Percentiles rank a stretch among this genome's conserved stretches.
phyloP scores from a whole-genome alignment of 1,140 invertebrate genomes.

The Hormaphis cornu region DNA sequence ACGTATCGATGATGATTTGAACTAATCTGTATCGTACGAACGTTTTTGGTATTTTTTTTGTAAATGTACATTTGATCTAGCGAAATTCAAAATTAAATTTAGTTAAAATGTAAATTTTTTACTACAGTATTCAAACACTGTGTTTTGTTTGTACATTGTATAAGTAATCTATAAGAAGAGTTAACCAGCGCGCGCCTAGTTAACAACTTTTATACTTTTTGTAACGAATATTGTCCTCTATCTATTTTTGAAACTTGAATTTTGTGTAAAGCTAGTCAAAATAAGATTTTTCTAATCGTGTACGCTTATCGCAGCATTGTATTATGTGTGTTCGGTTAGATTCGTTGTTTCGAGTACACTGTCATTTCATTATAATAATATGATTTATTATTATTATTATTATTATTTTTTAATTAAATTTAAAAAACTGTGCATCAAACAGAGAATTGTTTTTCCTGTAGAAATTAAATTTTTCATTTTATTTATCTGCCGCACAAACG shows the following conservation, averaged over 20 bases:
- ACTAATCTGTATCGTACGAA: not conserved
- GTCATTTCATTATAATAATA: slow-evolving; percentile 5
- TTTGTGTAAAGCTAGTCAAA: slow-evolving; percentile 29
- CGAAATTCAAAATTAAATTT: slow-evolving; percentile 22
- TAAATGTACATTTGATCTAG: slow-evolving; percentile 9
- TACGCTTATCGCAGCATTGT: not conserved
- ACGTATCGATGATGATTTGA: not conserved
- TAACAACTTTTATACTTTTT: slow-evolving; percentile 25
- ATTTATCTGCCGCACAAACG: too few relatives aligned
- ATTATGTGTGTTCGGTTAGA: not conserved
- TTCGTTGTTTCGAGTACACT: slow-evolving; percentile 13
- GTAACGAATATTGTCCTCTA: not conserved
- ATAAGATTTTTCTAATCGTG: slow-evolving; percentile 9
- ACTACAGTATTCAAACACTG: not conserved
- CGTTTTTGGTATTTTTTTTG: slow-evolving; percentile 13
- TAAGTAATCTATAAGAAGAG: not conserved
- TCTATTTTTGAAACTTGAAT: not conserved
- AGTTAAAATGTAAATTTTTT: not conserved
- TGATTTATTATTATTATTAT: slow-evolving; percentile 16
- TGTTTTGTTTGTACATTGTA: slow-evolving; percentile 10
- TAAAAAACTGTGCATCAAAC: not conserved
- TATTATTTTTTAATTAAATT: not conserved
- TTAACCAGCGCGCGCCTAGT: not conserved
- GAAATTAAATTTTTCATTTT: too few relatives aligned
- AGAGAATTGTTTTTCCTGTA: too few relatives aligned